phyloP scores from a whole-genome alignment of 2,113 vertebrate genomes.

The Xiphias gladius region DNA sequence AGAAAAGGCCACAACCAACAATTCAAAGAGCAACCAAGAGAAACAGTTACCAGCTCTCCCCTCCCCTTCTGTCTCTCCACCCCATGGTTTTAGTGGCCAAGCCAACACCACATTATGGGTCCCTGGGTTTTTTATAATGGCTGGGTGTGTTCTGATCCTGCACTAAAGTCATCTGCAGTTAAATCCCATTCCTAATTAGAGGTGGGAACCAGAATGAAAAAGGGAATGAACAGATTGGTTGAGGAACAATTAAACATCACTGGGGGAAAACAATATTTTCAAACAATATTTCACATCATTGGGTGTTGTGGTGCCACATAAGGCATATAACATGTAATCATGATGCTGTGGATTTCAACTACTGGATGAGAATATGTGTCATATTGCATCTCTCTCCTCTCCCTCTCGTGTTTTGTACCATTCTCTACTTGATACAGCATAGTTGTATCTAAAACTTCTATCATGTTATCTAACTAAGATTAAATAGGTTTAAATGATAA shows the following conservation, averaged over 20 bases:
- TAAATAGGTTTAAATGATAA: too few species aligned
- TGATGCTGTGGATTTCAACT: conserved; percentile 9
- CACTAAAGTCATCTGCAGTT: conserved; percentile 72
- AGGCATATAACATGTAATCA: background rate
- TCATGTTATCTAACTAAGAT: background rate
- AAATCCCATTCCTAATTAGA: conserved; percentile 78
- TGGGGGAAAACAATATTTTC: conserved; percentile 63
- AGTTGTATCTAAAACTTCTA: background rate
- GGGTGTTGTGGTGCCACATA: conserved; percentile 17
- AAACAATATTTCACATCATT: conserved; percentile 61
- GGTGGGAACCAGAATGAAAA: conserved; percentile 72
- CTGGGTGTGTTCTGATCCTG: conserved; percentile 77
- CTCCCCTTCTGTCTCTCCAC: conserved; percentile 54
- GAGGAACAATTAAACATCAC: conserved; percentile 74
- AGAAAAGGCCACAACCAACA: conserved; percentile 46
- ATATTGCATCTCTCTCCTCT: background rate
- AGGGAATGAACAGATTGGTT: conserved; percentile 54
- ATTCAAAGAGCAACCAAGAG: conserved; percentile 58
- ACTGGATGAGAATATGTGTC: conserved; percentile 7
- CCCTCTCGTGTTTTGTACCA: background rate
- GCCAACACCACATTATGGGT: conserved; percentile 74
- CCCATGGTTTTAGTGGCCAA: conserved; percentile 63
- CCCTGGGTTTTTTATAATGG: conserved; percentile 75
- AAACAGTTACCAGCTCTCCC: conserved; percentile 48
- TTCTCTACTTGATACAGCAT: background rate